A percentile compares a stretch with the other conserved stretches of the same genome.
These are phyloP conservation scores for Crocidura indochinensis DNA, from an alignment of 2,797 vertebrate genomes.

Conservation along the genomic window DNA sequence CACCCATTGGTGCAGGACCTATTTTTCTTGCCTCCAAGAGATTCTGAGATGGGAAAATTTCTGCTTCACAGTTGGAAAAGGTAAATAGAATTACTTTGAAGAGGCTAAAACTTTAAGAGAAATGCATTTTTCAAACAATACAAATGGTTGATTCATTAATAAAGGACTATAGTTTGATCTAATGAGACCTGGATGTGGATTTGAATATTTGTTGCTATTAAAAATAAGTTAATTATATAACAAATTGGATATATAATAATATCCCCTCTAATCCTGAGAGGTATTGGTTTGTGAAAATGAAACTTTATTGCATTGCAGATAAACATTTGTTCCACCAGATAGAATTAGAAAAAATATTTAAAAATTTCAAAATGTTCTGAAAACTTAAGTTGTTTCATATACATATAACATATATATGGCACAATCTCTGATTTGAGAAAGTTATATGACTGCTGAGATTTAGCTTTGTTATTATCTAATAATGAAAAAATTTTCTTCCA, in stretches of 20 bases:
- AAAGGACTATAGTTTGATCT: not conserved
- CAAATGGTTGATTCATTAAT: not conserved
- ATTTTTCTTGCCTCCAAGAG: too few species aligned
- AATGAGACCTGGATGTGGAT: accelerated
- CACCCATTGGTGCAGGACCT: too few species aligned
- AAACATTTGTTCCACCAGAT: not conserved
- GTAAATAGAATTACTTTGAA: not conserved
- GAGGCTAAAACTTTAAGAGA: not conserved
- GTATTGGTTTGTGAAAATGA: not conserved
- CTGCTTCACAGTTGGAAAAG: not conserved
- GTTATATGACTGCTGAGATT: not conserved
- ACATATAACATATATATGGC: too few species aligned
- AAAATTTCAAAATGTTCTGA: too few species aligned
- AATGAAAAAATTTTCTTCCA: not conserved
- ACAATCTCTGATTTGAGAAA: not conserved
- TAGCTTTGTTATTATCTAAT: not conserved
- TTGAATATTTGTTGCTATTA: not conserved
- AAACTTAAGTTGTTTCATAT: too few species aligned
- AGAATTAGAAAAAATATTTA: not conserved
- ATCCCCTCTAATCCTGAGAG: not conserved
- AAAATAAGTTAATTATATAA: not conserved
- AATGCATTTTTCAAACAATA: not conserved
- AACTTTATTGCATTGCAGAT: not conserved
- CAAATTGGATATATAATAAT: not conserved
- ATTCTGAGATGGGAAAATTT: not conserved